Conservation (phyloP, 2,797 vertebrate species). For the Synaphobranchus kaupii region DNA sequence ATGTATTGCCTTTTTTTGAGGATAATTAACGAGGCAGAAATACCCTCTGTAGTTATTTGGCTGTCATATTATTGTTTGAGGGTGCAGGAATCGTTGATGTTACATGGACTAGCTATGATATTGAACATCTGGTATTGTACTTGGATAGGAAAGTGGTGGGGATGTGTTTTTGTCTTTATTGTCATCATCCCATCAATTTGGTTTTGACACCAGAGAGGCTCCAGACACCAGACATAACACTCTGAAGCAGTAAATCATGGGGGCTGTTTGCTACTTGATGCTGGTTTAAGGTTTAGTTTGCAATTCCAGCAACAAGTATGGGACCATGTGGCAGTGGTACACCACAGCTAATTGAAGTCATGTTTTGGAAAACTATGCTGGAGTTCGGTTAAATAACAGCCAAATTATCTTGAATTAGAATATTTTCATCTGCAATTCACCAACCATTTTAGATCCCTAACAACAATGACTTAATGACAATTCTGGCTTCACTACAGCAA, state of each 20-base stretch:
- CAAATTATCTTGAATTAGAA: background rate
- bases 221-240: background rate
- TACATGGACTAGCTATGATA: background rate
- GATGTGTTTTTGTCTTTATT: slow-evolving; percentile 6
- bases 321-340: background rate
- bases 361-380: background rate
- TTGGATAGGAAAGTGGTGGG: background rate
- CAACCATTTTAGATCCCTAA: background rate
- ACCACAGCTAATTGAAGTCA: background rate
- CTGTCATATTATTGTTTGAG: background rate
- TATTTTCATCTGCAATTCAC: background rate
- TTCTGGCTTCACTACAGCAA: background rate
- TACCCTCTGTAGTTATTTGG: background rate
- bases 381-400: background rate
- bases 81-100: background rate
- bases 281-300: background rate
- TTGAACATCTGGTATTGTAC: slow-evolving; percentile 8
- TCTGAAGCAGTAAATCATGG: background rate
- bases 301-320: background rate
- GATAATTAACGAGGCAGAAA: background rate
- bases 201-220: background rate
- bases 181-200: slow-evolving; percentile 19
- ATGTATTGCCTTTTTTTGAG: background rate
- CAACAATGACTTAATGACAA: background rate
- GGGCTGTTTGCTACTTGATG: background rate